These are phyloP conservation scores for Pelodytes ibericus DNA, from an alignment of 2,797 vertebrate species.

Conservation along the genomic window DNA sequence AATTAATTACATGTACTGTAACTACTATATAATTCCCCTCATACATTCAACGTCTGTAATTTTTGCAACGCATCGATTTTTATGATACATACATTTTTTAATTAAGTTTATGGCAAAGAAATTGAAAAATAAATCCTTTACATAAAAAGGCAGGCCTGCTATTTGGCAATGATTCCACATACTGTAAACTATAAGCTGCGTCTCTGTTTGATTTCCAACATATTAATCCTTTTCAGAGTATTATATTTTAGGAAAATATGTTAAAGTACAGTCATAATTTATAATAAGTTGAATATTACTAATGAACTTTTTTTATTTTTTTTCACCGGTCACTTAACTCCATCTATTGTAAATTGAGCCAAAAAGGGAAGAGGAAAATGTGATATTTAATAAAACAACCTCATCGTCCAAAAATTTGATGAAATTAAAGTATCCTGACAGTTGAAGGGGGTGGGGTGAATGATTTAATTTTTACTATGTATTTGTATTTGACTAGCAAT, in stretches of 20 bases:
- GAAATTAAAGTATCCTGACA: not conserved
- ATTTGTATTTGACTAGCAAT: too few species aligned
- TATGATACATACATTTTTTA: conserved; percentile 10
- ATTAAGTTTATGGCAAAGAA: not conserved
- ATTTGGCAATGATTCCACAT: conserved; percentile 5
- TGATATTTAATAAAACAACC: not conserved
- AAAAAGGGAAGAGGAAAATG: not conserved
- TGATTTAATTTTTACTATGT: too few species aligned
- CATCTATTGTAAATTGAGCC: conserved; percentile 18
- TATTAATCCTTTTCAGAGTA: conserved; percentile 43
- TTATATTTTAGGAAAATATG: conserved; percentile 32
- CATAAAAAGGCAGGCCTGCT: conserved; percentile 7
- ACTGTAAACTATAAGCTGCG: conserved; percentile 27
- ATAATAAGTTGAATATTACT: conserved; percentile 8
- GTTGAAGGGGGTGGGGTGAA: too few species aligned
- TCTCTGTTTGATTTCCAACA: conserved; percentile 29
- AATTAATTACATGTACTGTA: too few species aligned
- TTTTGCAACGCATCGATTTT: too few species aligned
- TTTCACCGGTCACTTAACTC: conserved; percentile 10
- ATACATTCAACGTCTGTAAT: not conserved
- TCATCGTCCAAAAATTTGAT: conserved; percentile 21
- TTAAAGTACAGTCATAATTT: conserved; percentile 27
- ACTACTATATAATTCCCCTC: not conserved
- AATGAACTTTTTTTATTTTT: conserved; percentile 12
- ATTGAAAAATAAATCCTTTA: conserved; percentile 2